These are phyloP conservation scores for Eulemur rufifrons DNA, from an alignment of 2,113 vertebrate genomes.

Conservation along the genomic window DNA sequence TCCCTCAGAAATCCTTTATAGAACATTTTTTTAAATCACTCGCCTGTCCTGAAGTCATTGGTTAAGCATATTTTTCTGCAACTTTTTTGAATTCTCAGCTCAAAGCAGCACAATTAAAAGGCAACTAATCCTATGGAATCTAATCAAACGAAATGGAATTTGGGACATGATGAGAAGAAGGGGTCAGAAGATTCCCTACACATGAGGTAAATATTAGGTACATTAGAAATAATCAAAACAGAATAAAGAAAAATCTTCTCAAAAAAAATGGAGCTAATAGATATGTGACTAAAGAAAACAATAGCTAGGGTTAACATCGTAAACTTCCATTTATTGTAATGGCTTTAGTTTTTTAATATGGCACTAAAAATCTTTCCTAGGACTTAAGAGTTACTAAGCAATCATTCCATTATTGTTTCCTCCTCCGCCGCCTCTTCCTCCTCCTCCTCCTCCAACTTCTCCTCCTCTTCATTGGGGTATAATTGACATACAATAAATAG, in stretches of 20 bases:
- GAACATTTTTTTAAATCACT: constrained; percentile 9
- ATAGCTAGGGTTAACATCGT: neutral
- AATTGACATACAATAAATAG: neutral
- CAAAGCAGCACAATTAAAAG: constrained; percentile 39
- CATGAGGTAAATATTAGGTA: neutral
- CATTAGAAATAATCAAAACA: neutral
- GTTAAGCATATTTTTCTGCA: neutral
- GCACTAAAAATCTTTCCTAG: neutral
- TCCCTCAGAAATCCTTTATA: constrained; percentile 31
- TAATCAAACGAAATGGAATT: neutral
- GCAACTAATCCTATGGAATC: neutral
- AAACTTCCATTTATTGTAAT: neutral
- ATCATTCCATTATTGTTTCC: neutral
- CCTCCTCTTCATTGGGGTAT: neutral
- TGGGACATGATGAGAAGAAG: neutral
- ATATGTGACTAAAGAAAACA: neutral
- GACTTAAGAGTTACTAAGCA: neutral
- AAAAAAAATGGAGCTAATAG: neutral
- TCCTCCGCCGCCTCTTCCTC: neutral
- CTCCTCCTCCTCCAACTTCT: neutral
- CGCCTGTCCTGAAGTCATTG: neutral
- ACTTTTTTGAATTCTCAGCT: neutral
- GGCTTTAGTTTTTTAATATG: neutral
- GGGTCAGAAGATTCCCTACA: neutral
- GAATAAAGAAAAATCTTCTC: neutral